phyloP scores from a whole-genome alignment of 2,113 vertebrate species.

The Sturnira hondurensis region DNA sequence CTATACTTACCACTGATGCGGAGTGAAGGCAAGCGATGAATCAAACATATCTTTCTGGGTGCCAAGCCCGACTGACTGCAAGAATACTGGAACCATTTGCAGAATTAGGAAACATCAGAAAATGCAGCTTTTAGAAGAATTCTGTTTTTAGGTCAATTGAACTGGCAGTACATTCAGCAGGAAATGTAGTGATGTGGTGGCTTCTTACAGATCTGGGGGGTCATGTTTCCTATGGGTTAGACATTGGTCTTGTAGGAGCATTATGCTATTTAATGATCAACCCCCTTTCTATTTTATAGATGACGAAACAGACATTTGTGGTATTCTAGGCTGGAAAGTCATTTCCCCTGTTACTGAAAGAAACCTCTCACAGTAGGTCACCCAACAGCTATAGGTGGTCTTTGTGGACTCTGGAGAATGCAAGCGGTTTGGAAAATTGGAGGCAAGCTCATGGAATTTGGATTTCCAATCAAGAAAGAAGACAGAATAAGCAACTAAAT shows the following conservation, averaged over 20 bases:
- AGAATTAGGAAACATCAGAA: background rate
- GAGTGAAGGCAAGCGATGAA: background rate
- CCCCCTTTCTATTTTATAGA: background rate
- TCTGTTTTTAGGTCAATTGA: background rate
- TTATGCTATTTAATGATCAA: background rate
- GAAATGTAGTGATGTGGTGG: background rate
- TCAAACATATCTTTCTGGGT: background rate
- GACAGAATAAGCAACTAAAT: background rate
- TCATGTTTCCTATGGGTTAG: background rate
- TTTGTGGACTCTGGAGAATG: background rate
- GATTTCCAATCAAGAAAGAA: conserved; percentile 4
- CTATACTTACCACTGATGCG: background rate
- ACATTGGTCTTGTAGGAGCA: background rate
- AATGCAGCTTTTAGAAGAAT: background rate
- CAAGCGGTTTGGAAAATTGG: background rate
- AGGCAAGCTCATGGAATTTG: background rate
- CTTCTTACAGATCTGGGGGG: background rate
- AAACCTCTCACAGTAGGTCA: background rate
- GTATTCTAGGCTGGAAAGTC: background rate
- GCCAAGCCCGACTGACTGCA: background rate
- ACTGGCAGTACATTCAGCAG: background rate
- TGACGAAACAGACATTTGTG: background rate
- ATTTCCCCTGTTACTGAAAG: background rate
- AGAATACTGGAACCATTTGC: background rate
- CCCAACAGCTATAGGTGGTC: background rate